Conservation (phyloP, 2,888 invertebrate genomes). For the Muschampia plurimacula region DNA sequence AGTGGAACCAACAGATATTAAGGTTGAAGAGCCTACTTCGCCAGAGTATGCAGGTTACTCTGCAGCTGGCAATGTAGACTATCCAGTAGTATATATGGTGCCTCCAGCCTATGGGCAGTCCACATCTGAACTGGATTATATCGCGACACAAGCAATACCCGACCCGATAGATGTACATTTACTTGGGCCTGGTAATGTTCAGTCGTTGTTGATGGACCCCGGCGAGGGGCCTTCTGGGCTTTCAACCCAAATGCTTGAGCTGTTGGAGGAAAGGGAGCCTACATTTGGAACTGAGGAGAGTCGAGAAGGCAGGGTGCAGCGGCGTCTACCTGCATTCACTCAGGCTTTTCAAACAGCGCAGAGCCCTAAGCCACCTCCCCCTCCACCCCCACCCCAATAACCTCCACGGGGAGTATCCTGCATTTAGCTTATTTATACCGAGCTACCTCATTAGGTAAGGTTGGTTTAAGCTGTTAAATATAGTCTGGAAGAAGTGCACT, state of each 20-base stretch:
- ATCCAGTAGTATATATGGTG: slow-evolving; percentile 73
- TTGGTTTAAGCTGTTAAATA: slow-evolving; percentile 76
- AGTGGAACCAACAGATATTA: slow-evolving; percentile 65
- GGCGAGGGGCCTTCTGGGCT: slow-evolving; percentile 78
- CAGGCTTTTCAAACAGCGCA: slow-evolving; percentile 80
- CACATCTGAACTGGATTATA: slow-evolving; percentile 59
- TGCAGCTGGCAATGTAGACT: slow-evolving; percentile 53
- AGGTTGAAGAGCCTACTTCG: slow-evolving; percentile 67
- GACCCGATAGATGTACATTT: slow-evolving; percentile 65
- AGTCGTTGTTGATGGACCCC: slow-evolving; percentile 71
- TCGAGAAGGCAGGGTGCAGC: slow-evolving; percentile 64
- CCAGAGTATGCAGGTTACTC: slow-evolving; percentile 49
- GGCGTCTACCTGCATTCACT: slow-evolving; percentile 78
- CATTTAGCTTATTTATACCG: slow-evolving; percentile 77
- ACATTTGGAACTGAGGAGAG: slow-evolving; percentile 65
- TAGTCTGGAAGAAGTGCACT: slow-evolving; percentile 69
- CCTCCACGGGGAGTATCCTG: slow-evolving; percentile 58
- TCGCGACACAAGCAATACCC: slow-evolving; percentile 48
- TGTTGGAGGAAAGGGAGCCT: slow-evolving; percentile 54
- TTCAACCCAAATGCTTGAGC: slow-evolving; percentile 70
- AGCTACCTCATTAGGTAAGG: slow-evolving; percentile 84
- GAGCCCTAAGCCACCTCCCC: slow-evolving; percentile 76
- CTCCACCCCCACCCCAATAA: slow-evolving; percentile 80
- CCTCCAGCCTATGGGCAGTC: slow-evolving; percentile 66
- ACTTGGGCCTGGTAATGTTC: slow-evolving; percentile 66